Percentiles rank a stretch among this genome's conserved stretches.
phyloP scores from a whole-genome alignment of 2,113 vertebrate genomes.

The Cariama cristata region DNA sequence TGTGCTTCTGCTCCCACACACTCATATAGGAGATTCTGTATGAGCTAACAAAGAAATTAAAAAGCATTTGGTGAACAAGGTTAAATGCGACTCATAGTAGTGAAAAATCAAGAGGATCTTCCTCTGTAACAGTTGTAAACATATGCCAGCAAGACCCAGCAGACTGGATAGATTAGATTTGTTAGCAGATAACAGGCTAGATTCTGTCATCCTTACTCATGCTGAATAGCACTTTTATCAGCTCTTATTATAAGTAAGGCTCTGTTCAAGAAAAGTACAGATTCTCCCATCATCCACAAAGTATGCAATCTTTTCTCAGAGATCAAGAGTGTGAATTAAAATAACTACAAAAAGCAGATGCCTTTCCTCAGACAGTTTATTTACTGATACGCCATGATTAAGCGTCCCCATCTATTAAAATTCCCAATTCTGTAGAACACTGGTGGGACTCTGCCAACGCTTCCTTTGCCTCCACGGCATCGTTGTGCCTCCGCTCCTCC shows the following conservation, averaged over 20 bases:
- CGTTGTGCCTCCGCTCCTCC: background rate
- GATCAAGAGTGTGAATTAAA: background rate
- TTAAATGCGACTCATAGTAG: rapidly evolving
- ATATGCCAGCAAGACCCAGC: background rate
- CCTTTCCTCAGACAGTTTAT: background rate
- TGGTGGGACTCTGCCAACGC: background rate
- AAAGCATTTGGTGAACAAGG: background rate
- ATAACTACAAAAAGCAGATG: background rate
- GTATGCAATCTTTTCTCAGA: background rate
- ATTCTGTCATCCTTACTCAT: background rate
- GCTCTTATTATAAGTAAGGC: background rate
- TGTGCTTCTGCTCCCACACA: background rate
- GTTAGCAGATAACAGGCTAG: background rate
- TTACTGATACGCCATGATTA: background rate
- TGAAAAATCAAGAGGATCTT: background rate
- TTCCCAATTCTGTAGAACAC: background rate
- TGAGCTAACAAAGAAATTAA: background rate
- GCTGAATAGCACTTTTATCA: background rate
- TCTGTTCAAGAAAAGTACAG: background rate
- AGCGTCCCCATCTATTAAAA: background rate
- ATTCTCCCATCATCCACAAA: background rate
- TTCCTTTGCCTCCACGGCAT: background rate
- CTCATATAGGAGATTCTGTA: background rate
- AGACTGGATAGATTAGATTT: background rate
- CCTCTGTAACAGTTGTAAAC: background rate